A percentile compares a stretch with the other conserved stretches of the same genome.
Evolutionary conservation across 2,113 vertebrate species (phyloP).

Genomic region (Smithornis capensis): DNA sequence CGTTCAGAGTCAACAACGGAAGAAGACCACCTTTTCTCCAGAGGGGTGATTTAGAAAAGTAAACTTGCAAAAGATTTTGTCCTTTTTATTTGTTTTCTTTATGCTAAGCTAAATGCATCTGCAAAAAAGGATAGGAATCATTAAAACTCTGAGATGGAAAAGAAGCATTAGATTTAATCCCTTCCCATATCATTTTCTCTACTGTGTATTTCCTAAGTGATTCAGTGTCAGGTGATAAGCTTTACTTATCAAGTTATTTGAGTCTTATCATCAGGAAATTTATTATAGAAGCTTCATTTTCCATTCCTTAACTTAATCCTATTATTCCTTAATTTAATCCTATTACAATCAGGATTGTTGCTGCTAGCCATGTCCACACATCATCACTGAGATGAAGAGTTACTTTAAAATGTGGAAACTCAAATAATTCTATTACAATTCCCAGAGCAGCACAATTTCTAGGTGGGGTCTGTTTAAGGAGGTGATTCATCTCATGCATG

Average conservation of each 20-base stretch:
- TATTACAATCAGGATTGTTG: not conserved
- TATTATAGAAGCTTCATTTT: not conserved
- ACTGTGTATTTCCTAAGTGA: not conserved
- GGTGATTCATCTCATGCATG: not conserved
- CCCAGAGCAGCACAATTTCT: not conserved
- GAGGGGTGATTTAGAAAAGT: not conserved
- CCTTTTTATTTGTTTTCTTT: not conserved
- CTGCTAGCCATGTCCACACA: not conserved
- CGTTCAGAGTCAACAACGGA: not conserved
- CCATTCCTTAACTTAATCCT: constrained; percentile 14
- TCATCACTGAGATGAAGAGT: not conserved
- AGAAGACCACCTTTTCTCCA: not conserved
- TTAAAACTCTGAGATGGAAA: not conserved
- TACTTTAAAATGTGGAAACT: not conserved
- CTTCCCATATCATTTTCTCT: not conserved
- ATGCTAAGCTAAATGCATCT: not conserved
- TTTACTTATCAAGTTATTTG: not conserved
- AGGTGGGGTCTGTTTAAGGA: not conserved
- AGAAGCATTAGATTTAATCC: not conserved
- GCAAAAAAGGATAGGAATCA: not conserved
- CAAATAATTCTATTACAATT: not conserved
- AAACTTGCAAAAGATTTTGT: not conserved
- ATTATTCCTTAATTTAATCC: constrained; percentile 26
- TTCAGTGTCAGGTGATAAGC: not conserved
- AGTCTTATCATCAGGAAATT: not conserved